A percentile compares a stretch with the other conserved stretches of the same genome.
These are phyloP conservation scores for Brenthis hecate DNA, from an alignment of 2,888 invertebrate genomes.

Conservation along the genomic window DNA sequence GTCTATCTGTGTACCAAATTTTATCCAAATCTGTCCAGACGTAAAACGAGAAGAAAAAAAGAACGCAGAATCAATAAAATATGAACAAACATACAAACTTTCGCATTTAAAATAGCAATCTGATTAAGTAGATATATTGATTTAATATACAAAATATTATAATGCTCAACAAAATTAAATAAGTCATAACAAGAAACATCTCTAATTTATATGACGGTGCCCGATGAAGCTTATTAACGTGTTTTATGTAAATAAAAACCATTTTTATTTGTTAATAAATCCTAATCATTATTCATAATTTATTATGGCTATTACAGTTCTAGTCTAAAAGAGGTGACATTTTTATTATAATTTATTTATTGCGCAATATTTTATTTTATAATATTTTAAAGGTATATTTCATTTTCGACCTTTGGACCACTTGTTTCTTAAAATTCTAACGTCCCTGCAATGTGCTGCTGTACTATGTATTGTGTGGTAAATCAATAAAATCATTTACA, in stretches of 20 bases:
- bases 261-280: constrained; percentile 31
- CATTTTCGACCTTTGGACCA: background rate
- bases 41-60: no score
- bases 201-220: constrained; percentile 21
- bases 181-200: constrained; percentile 12
- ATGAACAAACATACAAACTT: no score
- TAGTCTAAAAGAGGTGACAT: constrained; percentile 25
- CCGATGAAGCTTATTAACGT: constrained; percentile 24
- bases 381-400: background rate
- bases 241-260: constrained; percentile 25
- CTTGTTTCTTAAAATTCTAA: constrained; percentile 1
- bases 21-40: no score
- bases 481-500: no score
- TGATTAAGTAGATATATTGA: background rate
- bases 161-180: constrained; percentile 11
- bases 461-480: no score
- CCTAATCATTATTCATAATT: constrained; percentile 27
- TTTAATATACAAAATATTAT: constrained; percentile 10
- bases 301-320: constrained; percentile 26
- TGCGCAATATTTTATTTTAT: constrained; percentile 27
- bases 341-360: constrained; percentile 27
- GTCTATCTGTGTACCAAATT: no score
- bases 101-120: no score
- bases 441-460: no score
- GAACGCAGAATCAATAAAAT: no score